phyloP scores from a whole-genome alignment of 2,797 vertebrate species.

The Myotis myotis region DNA sequence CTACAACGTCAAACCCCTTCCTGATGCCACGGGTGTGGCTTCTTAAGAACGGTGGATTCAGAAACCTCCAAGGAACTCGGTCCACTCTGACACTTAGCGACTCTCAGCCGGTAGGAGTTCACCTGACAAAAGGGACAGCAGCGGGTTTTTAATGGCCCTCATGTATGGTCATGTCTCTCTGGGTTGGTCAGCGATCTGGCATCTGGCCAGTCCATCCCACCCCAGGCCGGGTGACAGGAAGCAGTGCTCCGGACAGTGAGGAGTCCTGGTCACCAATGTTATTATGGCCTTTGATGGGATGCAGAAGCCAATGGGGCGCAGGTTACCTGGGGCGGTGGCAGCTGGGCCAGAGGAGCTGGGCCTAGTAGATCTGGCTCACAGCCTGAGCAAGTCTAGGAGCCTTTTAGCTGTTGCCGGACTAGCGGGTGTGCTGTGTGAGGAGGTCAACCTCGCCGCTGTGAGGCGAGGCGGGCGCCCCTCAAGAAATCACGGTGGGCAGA shows the following conservation, averaged over 20 bases:
- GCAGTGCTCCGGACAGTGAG: neutral
- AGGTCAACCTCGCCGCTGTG: neutral
- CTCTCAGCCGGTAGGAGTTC: neutral
- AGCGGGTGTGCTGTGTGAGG: neutral
- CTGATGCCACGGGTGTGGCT: neutral
- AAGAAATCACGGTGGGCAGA: neutral
- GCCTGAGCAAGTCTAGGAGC: neutral
- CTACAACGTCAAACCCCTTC: neutral
- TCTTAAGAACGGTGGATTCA: neutral
- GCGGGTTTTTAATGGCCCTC: neutral
- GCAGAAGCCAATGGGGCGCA: neutral
- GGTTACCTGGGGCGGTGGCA: neutral
- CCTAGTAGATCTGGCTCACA: neutral
- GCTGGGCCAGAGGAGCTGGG: neutral
- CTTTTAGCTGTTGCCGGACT: neutral
- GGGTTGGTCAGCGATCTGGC: constrained; percentile 28
- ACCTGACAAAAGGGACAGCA: neutral
- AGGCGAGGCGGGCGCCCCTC: neutral
- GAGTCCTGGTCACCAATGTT: neutral
- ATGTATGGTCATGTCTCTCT: neutral
- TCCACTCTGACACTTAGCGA: neutral
- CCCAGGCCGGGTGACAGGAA: constrained; percentile 30
- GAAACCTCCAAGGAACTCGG: neutral
- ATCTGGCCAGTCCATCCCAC: neutral
- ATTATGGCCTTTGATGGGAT: neutral